Evolutionary conservation across 2,797 vertebrate genomes (phyloP).

Genomic region (Neomorphus geoffroyi): DNA sequence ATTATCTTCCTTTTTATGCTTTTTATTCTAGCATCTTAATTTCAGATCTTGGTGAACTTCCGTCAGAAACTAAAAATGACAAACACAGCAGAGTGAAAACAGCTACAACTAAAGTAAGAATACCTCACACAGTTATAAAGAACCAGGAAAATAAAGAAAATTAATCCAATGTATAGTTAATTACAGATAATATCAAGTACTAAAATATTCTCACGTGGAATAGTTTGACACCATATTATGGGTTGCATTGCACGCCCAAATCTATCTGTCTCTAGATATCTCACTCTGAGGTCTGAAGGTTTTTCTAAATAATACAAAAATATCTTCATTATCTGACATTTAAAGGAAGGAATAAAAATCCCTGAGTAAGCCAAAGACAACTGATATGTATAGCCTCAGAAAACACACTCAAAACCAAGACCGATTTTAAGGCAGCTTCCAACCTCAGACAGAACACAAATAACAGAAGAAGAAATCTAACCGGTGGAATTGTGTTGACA

Average conservation of each 20-base stretch:
- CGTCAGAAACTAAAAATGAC: constrained; percentile 34
- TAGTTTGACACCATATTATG: constrained; percentile 36
- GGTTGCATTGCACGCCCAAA: constrained; percentile 46
- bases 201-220: constrained; percentile 47
- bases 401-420: constrained; percentile 60
- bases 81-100: constrained; percentile 30
- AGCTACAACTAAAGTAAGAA: constrained; percentile 12
- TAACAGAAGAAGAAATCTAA: constrained; percentile 26
- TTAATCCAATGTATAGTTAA: constrained; percentile 9
- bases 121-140: constrained; percentile 20
- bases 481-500: constrained; percentile 14
- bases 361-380: constrained; percentile 82
- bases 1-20: constrained; percentile 42
- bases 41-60: constrained; percentile 34
- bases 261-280: neutral
- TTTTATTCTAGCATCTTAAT: constrained; percentile 31
- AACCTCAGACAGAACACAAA: constrained; percentile 48
- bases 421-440: constrained; percentile 68
- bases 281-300: constrained; percentile 57
- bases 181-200: constrained; percentile 28
- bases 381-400: constrained; percentile 72
- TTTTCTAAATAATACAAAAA: constrained; percentile 80
- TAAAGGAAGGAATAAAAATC: constrained; percentile 81
- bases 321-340: constrained; percentile 76
- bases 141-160: constrained; percentile 51